phyloP scores from a whole-genome alignment of 2,797 vertebrate genomes.

The Poecilia velifera region DNA sequence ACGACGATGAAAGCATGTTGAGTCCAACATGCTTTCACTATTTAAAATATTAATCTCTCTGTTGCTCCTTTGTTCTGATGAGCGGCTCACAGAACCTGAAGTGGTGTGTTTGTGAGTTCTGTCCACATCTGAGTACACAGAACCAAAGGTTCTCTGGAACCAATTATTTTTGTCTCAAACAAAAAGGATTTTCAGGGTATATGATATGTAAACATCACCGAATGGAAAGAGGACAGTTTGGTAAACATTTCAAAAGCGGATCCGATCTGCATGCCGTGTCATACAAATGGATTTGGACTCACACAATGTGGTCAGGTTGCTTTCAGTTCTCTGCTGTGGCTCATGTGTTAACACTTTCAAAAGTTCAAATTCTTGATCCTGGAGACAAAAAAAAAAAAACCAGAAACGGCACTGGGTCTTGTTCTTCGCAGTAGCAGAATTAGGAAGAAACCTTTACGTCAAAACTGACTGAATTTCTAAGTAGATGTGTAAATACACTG shows the following conservation, averaged over 20 bases:
- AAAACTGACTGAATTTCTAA: neutral
- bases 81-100: conserved; percentile 5
- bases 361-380: conserved; percentile 6
- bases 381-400: neutral
- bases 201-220: conserved; percentile 45
- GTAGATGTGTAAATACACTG: neutral
- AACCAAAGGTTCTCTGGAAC: conserved; percentile 35
- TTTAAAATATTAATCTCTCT: conserved; percentile 13
- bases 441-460: neutral
- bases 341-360: conserved; percentile 23
- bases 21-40: conserved; percentile 9
- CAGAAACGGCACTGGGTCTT: neutral
- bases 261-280: neutral
- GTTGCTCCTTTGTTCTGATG: neutral
- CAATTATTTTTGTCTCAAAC: conserved; percentile 38
- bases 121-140: conserved; percentile 33
- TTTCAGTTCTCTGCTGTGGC: conserved; percentile 28
- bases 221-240: conserved; percentile 29
- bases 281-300: conserved; percentile 11
- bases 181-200: conserved; percentile 26
- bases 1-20: conserved; percentile 13
- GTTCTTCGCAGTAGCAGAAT: conserved; percentile 2
- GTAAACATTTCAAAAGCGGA: conserved; percentile 50
- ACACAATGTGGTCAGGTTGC: conserved; percentile 11
- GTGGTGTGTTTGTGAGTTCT: conserved; percentile 22